These are phyloP conservation scores for Acomys russatus DNA, from an alignment of 2,797 vertebrate species.

Conservation along the genomic window DNA sequence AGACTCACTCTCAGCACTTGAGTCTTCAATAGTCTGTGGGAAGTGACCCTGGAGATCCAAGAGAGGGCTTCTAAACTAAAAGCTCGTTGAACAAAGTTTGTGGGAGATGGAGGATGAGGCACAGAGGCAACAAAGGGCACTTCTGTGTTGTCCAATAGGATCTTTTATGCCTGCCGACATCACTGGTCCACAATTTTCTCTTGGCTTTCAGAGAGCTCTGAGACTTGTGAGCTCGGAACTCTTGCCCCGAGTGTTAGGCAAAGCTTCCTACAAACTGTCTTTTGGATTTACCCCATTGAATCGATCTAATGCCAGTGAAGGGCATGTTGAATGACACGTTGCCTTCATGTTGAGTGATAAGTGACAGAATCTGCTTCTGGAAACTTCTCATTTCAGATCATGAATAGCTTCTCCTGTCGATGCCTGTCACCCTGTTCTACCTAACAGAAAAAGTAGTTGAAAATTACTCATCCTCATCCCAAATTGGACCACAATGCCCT, in stretches of 20 bases:
- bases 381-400: background rate
- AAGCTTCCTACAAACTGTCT: background rate
- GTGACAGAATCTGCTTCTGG: background rate
- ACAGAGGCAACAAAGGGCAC: background rate
- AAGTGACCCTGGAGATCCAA: background rate
- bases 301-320: background rate
- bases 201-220: slow-evolving; percentile 27
- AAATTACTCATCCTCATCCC: background rate
- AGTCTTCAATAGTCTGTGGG: background rate
- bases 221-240: background rate
- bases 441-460: background rate
- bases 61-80: background rate
- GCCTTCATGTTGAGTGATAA: slow-evolving; percentile 21
- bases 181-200: background rate
- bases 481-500: too few species aligned
- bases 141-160: too few species aligned
- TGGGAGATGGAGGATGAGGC: background rate
- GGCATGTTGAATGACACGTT: background rate
- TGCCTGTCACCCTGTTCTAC: background rate
- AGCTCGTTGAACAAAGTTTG: background rate
- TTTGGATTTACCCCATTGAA: background rate
- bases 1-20: background rate
- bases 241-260: background rate
- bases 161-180: background rate
- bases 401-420: background rate